Evolutionary conservation across 1,140 invertebrate genomes (phyloP).

Genomic region (Microplitis mediator): DNA sequence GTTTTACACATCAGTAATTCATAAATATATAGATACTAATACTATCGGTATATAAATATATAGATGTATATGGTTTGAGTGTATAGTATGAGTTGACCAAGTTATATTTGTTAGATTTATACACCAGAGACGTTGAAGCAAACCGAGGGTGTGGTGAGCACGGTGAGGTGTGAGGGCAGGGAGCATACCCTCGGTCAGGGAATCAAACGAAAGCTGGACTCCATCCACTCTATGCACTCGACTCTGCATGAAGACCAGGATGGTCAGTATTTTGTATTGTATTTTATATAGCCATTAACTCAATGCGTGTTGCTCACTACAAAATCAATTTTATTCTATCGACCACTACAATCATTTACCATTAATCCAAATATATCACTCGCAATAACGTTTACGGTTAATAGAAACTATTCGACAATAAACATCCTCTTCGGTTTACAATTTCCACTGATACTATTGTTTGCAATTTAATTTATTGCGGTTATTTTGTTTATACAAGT

Average conservation of each 20-base stretch:
- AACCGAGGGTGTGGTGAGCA: conserved; percentile 61
- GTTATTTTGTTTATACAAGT: background rate
- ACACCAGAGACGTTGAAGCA: conserved; percentile 59
- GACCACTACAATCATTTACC: background rate
- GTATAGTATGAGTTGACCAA: conserved; percentile 61
- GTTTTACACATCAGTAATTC: background rate
- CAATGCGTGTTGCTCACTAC: conserved; percentile 17
- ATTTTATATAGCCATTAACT: conserved; percentile 34
- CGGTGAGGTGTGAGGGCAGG: conserved; percentile 60
- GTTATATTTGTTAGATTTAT: conserved; percentile 64
- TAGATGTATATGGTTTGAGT: conserved; percentile 55
- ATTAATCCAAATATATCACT: background rate
- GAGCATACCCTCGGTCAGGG: conserved; percentile 58
- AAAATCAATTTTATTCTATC: conserved; percentile 4
- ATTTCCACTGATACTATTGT: background rate
- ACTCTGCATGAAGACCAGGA: conserved; percentile 64
- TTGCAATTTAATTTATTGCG: background rate
- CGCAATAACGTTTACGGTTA: background rate
- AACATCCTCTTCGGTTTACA: background rate
- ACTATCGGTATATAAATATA: conserved; percentile 24
- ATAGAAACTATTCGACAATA: background rate
- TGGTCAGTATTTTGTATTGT: conserved; percentile 61
- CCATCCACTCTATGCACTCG: conserved; percentile 63
- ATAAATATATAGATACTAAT: background rate
- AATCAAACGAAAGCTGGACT: conserved; percentile 64